Evolutionary conservation across 2,113 vertebrate species (phyloP).

Genomic region (Tetrax tetrax): DNA sequence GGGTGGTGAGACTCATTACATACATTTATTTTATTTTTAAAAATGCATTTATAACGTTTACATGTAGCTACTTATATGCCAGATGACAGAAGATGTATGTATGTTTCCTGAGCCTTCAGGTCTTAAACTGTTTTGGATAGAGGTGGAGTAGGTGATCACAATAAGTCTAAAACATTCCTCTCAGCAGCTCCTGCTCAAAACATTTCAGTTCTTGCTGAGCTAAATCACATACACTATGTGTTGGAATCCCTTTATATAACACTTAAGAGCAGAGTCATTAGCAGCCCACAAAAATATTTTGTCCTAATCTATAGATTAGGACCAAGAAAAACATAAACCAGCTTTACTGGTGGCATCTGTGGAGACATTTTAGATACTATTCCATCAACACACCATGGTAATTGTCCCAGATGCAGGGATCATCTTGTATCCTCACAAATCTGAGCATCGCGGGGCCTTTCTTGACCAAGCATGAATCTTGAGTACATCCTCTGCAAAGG

Average conservation of each 20-base stretch:
- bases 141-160: background rate
- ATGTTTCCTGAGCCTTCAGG: background rate
- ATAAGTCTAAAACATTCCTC: background rate
- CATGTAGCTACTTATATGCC: background rate
- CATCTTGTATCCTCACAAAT: background rate
- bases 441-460: background rate
- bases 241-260: background rate
- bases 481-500: background rate
- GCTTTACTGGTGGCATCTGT: background rate
- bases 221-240: background rate
- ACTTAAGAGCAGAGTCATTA: background rate
- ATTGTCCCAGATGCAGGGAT: background rate
- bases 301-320: background rate
- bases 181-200: background rate
- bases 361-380: background rate
- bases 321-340: background rate
- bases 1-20: background rate
- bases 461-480: background rate
- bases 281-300: background rate
- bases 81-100: background rate
- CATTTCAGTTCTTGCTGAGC: background rate
- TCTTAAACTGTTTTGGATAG: background rate
- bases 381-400: background rate
- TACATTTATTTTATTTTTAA: background rate
- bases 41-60: background rate